Conservation (phyloP, 92 coral and sea anemone species). For the Zoanthus solanderi region DNA sequence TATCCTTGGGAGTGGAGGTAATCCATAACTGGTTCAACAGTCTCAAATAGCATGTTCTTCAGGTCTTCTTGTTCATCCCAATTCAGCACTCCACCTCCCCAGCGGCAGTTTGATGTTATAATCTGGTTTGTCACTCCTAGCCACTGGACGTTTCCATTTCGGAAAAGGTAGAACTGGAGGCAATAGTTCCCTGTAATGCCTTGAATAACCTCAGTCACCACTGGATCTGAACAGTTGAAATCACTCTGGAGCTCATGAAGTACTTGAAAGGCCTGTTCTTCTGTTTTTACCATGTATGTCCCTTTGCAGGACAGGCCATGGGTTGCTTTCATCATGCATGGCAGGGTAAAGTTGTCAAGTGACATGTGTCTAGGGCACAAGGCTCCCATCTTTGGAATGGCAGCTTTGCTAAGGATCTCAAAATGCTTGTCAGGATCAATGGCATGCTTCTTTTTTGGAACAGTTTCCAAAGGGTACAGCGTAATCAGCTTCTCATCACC, state of each 20-base stretch:
- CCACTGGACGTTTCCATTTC: slow-evolving; percentile 71
- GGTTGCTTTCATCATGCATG: slow-evolving; percentile 77
- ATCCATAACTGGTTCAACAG: slow-evolving; percentile 69
- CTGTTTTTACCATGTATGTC: slow-evolving; percentile 72
- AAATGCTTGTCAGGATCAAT: slow-evolving; percentile 72
- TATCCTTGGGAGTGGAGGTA: slow-evolving; percentile 71
- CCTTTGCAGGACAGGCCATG: slow-evolving; percentile 69
- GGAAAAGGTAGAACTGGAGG: slow-evolving; percentile 74
- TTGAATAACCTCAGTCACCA: slow-evolving; percentile 55
- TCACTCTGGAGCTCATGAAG: slow-evolving; percentile 58
- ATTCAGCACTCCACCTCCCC: slow-evolving; percentile 75
- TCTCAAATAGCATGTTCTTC: slow-evolving; percentile 58
- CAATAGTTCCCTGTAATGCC: slow-evolving; percentile 69
- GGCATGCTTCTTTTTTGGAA: slow-evolving; percentile 70
- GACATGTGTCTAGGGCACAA: slow-evolving; percentile 71
- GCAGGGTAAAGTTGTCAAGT: slow-evolving; percentile 56
- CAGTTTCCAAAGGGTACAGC: slow-evolving; percentile 69
- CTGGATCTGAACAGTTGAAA: slow-evolving; percentile 17
- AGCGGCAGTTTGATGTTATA: slow-evolving; percentile 58
- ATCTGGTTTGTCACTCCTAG: slow-evolving; percentile 71
- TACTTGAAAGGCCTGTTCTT: slow-evolving; percentile 64
- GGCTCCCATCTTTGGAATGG: slow-evolving; percentile 80
- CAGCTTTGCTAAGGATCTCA: slow-evolving; percentile 70
- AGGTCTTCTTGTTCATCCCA: slow-evolving; percentile 76
- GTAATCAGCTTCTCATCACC: slow-evolving; percentile 74